A percentile compares a stretch with the other conserved stretches of the same genome.
These are phyloP conservation scores for Dinothrombium tinctorium DNA, from an alignment of 1,140 invertebrate genomes.

Conservation along the genomic window DNA sequence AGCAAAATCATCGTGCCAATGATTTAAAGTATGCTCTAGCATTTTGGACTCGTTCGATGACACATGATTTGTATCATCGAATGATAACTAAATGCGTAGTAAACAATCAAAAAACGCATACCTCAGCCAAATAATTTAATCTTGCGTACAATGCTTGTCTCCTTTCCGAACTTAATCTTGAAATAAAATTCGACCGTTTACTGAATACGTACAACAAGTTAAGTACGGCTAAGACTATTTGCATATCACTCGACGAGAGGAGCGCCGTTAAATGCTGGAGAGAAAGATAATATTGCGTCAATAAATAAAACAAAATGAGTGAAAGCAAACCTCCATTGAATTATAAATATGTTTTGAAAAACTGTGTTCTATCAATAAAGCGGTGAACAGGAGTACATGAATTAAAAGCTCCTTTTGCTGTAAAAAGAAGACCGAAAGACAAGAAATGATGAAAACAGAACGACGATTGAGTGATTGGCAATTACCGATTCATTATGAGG, in stretches of 20 bases:
- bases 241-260: constrained; percentile 58
- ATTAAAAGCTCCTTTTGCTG: constrained; percentile 49
- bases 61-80: constrained; percentile 9
- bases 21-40: not conserved
- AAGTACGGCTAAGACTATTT: constrained; percentile 58
- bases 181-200: constrained; percentile 71
- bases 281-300: constrained; percentile 3
- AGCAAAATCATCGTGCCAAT: constrained; percentile 10
- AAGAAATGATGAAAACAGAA: not conserved
- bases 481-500: constrained; percentile 36
- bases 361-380: constrained; percentile 65
- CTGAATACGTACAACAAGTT: constrained; percentile 77
- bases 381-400: constrained; percentile 56
- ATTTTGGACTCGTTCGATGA: not conserved
- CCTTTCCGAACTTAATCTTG: constrained; percentile 42
- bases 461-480: constrained; percentile 2
- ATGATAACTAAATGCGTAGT: constrained; percentile 11
- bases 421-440: constrained; percentile 17
- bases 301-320: not conserved
- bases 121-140: constrained; percentile 56
- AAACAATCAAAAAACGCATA: constrained; percentile 19
- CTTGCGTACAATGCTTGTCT: constrained; percentile 44
- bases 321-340: constrained; percentile 43
- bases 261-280: constrained; percentile 43
- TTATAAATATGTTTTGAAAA: constrained; percentile 73